Evolutionary conservation across 1,140 invertebrate genomes (phyloP), one percentile per base, ranked within the genome.

Genomic region (Meloidogyne chitwoodi): DNA sequence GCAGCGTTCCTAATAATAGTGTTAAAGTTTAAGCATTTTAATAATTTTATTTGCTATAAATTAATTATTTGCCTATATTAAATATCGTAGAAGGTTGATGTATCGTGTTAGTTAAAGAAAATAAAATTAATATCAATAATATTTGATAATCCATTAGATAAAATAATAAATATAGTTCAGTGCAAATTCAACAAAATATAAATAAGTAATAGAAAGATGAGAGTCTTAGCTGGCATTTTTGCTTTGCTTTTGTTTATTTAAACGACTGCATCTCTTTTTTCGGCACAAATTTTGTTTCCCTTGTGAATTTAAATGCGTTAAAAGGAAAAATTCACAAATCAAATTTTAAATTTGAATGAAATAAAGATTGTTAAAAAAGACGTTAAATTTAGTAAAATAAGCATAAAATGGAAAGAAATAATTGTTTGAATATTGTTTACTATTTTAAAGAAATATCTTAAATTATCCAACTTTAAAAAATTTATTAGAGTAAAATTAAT

Each of bases 41-140:
- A 29, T 27, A 29, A 10, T 66, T 31, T 11, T 68, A 11, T 8
- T 38, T 38, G 5, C 24, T 26, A 31, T 68, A 26, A 14, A n/a
- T n/a, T n/a, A 68, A 44, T 38, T 56, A 44, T 34, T 22, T 41
- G 34, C 68, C 68, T 11, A 70, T 70, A 70, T 70, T 70, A 29
- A 70, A 70, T 1, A 56, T 56, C n/a, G n/a, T 56, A 56, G 19
- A 4, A 4, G 48, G n/a, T n/a, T 1, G n/a, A n/a, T 56, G 12
- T 0, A 8, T 19, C 5, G 48, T n/a, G n/a, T n/a, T n/a, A n/a
- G n/a, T n/a, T 3, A 56, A 56, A n/a, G 48, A 3, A 56, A 56
- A 8, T 56, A 56, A 56, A 8, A 22, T n/a, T 8, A 56, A n/a
- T 56, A 56, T 1, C 19, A n/a, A 6, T 56, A n/a, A n/a, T n/a